A percentile compares a stretch with the other conserved stretches of the same genome.
These are phyloP conservation scores for Mobula birostris DNA, from an alignment of 2,113 vertebrate species.

Conservation along the genomic window DNA sequence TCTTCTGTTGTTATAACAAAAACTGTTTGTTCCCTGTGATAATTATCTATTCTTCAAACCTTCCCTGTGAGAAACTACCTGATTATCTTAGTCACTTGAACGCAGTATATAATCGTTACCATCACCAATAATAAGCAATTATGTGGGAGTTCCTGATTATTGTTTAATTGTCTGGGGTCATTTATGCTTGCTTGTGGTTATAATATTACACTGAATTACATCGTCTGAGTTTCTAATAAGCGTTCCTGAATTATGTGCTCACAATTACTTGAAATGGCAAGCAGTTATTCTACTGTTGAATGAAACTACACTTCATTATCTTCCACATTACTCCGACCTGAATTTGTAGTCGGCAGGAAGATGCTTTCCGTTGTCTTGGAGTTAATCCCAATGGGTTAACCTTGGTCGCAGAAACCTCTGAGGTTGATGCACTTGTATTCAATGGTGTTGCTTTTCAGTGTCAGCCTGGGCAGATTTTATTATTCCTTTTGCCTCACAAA, in stretches of 20 bases:
- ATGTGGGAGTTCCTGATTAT: background rate
- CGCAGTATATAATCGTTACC: background rate
- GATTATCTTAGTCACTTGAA: background rate
- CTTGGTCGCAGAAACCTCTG: background rate
- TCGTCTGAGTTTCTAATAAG: background rate
- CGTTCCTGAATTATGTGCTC: background rate
- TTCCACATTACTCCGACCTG: background rate
- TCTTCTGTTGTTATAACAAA: background rate
- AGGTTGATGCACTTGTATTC: background rate
- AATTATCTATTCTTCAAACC: background rate
- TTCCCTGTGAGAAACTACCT: background rate
- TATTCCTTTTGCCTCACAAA: constrained; percentile 15
- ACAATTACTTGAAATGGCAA: constrained; percentile 20
- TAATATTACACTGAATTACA: background rate
- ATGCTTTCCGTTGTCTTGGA: background rate
- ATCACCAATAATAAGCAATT: background rate
- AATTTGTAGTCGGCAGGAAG: background rate
- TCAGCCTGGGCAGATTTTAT: constrained; percentile 17
- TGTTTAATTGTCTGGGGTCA: background rate
- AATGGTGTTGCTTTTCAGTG: background rate
- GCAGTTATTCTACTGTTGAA: background rate
- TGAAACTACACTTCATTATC: background rate
- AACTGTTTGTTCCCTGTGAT: background rate
- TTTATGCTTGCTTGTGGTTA: background rate
- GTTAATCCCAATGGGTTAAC: constrained; percentile 26